phyloP scores from a whole-genome alignment of 2,113 vertebrate species.

The Cebus imitator region DNA sequence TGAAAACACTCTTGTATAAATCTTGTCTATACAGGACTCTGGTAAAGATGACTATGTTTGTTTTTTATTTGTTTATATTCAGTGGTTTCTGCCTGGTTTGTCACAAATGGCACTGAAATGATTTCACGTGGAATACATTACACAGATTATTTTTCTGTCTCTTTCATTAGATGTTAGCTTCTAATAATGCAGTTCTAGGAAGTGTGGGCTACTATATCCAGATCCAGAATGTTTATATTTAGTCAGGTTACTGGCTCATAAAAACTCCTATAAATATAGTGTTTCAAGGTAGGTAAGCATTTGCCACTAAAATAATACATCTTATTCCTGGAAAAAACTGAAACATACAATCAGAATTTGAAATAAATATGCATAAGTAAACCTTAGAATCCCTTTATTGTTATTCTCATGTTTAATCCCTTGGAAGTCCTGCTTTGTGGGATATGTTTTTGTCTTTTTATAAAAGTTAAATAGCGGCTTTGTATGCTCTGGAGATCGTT shows the following conservation, averaged over 20 bases:
- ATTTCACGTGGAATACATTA: neutral
- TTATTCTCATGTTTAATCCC: neutral
- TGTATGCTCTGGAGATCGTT: neutral
- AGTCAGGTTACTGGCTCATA: neutral
- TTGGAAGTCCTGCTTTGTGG: neutral
- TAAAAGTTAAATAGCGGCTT: slow-evolving; percentile 21
- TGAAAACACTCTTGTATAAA: neutral
- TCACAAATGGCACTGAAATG: neutral
- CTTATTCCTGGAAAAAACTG: neutral
- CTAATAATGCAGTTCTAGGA: neutral
- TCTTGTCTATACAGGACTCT: neutral
- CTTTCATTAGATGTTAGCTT: neutral
- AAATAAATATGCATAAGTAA: slow-evolving; percentile 28
- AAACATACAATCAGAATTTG: neutral
- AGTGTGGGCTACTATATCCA: neutral
- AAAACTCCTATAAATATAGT: neutral
- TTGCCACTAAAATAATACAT: neutral
- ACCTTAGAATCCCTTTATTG: slow-evolving; percentile 1
- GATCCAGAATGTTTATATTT: neutral
- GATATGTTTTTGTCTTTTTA: neutral
- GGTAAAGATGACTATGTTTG: neutral
- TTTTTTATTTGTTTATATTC: neutral
- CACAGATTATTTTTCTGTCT: neutral
- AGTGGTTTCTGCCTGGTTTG: neutral
- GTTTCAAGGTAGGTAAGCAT: slow-evolving; percentile 7